phyloP scores from a whole-genome alignment of 2,888 invertebrate species.

The Celastrina argiolus region DNA sequence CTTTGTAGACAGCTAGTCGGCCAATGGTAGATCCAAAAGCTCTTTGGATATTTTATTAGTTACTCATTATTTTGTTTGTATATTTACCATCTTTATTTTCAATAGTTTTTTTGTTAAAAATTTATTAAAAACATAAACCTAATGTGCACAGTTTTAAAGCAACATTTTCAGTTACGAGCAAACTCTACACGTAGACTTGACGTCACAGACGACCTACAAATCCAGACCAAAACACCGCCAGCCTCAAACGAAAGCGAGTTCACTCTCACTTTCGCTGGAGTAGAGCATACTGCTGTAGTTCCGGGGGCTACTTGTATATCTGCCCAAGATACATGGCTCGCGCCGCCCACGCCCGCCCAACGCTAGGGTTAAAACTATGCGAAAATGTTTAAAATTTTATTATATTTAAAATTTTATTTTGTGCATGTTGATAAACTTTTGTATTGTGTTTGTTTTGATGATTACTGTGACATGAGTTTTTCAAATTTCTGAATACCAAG shows the following conservation, averaged over 20 bases:
- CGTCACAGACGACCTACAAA: background rate
- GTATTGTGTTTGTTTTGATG: background rate
- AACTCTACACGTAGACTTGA: too few relatives aligned
- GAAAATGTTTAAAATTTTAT: slow-evolving; percentile 40
- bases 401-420: slow-evolving; percentile 25
- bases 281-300: slow-evolving; percentile 66
- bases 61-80: too few relatives aligned
- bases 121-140: too few relatives aligned
- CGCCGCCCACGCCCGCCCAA: slow-evolving; percentile 44
- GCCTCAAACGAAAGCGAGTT: slow-evolving; percentile 13
- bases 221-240: background rate
- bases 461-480: too few relatives aligned
- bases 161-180: background rate
- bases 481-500: too few relatives aligned
- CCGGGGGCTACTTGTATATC: slow-evolving; percentile 78
- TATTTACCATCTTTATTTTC: too few relatives aligned
- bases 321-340: slow-evolving; percentile 78
- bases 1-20: too few relatives aligned
- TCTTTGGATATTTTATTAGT: too few relatives aligned
- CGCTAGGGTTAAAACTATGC: slow-evolving; percentile 75
- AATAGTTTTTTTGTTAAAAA: too few relatives aligned
- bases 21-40: too few relatives aligned
- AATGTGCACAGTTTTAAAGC: background rate
- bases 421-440: background rate
- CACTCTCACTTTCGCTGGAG: slow-evolving; percentile 33